Base-by-base conservation (phyloP, 2,113 vertebrate genomes). In the Pogona vitticeps region DNA sequence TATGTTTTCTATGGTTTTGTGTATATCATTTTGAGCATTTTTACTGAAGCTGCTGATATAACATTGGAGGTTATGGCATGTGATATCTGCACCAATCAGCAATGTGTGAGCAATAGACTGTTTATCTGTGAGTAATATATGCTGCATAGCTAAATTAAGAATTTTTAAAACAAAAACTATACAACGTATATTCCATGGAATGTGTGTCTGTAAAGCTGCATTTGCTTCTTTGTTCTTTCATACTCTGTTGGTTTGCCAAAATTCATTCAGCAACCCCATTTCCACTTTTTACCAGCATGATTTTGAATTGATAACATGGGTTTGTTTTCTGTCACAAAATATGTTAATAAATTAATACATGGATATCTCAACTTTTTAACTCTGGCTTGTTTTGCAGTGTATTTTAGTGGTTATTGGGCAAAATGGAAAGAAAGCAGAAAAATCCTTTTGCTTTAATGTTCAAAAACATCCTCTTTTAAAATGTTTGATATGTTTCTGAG, bases 231-330 rank as follows among this genome's bases (percentile, higher is more conserved):
- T 87, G 3, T 28, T 71, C 83, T 52, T 92, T 89, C 82, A 82
- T 73, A 86, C 12, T 67, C 85, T 68, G 80, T 23, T 92, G 86
- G 92, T 95, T 92, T 93, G 92, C 92, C 94, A 88, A 92, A 88
- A 76, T 86, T 80, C 61, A 72, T 91, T 82, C 79, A 92, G 87
- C 14, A 58, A 83, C 63, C 89, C 82, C 20, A 52, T 88, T 87
- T 92, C 92, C 90, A 86, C 89, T 91, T 94, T 89, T 78, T 89
- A 65, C 81, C 84, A 89, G 90, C 91, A 91, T 88, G 91, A 59
- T 92, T 89, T 93, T 82, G 88, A 94, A 93, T 88, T 1, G 89
- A 76, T 82, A 84, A 79, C 38, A 92, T 89, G 65, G 33, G 91
- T 90, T 92, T 91, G 17, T 56, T 92, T 92, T 86, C 67, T 93